Conservation (phyloP, 2,113 vertebrate species). For the Brachirus orientalis region DNA sequence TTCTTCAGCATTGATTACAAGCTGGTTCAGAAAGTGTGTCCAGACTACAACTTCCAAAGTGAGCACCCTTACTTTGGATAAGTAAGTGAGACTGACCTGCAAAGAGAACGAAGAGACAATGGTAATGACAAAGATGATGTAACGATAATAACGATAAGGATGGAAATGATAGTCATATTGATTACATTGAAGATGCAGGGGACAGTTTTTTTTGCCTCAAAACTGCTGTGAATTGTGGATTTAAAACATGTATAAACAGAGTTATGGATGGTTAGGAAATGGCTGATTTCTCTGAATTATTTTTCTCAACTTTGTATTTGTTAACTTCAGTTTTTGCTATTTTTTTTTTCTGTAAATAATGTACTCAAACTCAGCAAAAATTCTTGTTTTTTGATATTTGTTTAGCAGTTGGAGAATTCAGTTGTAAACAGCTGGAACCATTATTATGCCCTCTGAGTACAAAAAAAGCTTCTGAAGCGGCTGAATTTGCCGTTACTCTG, state of each 20-base stretch:
- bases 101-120: slow-evolving; percentile 38
- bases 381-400: slow-evolving; percentile 75
- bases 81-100: slow-evolving; percentile 56
- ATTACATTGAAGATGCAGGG: slow-evolving; percentile 62
- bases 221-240: slow-evolving; percentile 72
- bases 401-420: slow-evolving; percentile 65
- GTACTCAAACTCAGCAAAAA: slow-evolving; percentile 64
- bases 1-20: slow-evolving; percentile 99
- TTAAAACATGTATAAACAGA: slow-evolving; percentile 70
- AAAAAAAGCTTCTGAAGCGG: slow-evolving; percentile 45
- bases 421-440: slow-evolving; percentile 58
- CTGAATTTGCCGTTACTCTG: slow-evolving; percentile 53
- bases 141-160: slow-evolving; percentile 42
- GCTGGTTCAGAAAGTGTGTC: slow-evolving; percentile 98
- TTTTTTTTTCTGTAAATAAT: slow-evolving; percentile 77
- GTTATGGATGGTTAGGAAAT: slow-evolving; percentile 60
- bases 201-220: slow-evolving; percentile 71
- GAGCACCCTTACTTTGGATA: slow-evolving; percentile 95
- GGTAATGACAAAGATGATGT: slow-evolving; percentile 38
- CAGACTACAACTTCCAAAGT: slow-evolving; percentile 98
- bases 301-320: slow-evolving; percentile 69
- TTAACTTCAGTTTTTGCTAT: slow-evolving; percentile 67
- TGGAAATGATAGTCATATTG: slow-evolving; percentile 64
- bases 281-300: slow-evolving; percentile 55
- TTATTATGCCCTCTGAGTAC: slow-evolving; percentile 48